Evolutionary conservation across 2,888 invertebrate species (phyloP).

Genomic region (Adelognathus sp.): DNA sequence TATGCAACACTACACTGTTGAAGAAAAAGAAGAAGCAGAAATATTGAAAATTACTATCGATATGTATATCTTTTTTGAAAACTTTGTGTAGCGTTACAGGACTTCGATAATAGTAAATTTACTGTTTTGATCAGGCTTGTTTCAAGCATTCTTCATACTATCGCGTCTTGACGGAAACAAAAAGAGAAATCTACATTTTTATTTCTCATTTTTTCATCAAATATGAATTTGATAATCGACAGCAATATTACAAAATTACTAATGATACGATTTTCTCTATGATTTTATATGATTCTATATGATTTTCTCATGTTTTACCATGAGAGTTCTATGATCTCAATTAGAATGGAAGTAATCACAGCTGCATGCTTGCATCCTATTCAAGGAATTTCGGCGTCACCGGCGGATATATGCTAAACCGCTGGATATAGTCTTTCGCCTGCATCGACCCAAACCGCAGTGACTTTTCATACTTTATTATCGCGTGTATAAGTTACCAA

Average conservation of each 20-base stretch:
- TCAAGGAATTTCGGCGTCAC: slow-evolving; percentile 7
- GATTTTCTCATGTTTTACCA: neutral
- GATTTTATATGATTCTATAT: neutral
- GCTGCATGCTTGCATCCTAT: neutral
- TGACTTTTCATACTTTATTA: slow-evolving; percentile 37
- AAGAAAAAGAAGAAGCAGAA: too few relatives aligned
- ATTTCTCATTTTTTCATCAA: neutral
- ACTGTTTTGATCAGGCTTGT: too few relatives aligned
- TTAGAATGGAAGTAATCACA: neutral
- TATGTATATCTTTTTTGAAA: too few relatives aligned
- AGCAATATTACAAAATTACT: neutral
- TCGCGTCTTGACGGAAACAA: too few relatives aligned
- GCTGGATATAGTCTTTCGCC: neutral
- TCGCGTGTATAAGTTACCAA: slow-evolving; percentile 38
- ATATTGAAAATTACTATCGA: too few relatives aligned
- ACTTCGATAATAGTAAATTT: neutral
- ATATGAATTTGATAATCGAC: too few relatives aligned
- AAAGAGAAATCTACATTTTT: neutral
- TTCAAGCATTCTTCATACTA: too few relatives aligned
- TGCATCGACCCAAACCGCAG: slow-evolving; percentile 9
- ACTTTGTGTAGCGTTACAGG: neutral
- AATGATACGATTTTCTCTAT: neutral
- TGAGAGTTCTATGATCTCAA: neutral
- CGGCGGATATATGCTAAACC: slow-evolving; percentile 7
- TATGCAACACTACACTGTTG: too few relatives aligned